These are phyloP conservation scores for Candidula unifasciata DNA, from an alignment of 2,888 invertebrate species.

Conservation along the genomic window DNA sequence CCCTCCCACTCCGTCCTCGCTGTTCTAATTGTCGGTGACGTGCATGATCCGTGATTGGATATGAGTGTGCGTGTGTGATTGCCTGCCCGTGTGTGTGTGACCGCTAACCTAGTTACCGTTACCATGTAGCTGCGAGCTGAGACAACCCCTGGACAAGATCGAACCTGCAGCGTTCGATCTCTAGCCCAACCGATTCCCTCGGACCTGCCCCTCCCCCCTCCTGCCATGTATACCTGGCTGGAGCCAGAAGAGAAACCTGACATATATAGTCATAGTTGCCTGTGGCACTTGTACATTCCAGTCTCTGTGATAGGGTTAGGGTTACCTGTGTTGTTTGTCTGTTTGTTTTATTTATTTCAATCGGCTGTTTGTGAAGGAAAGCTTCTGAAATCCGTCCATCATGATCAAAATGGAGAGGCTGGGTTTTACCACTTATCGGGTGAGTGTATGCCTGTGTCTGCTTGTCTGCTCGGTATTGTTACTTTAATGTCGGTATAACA, in stretches of 20 bases:
- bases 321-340: not conserved
- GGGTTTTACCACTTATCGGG: conserved; percentile 73
- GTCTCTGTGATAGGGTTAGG: not conserved
- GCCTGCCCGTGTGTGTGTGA: not conserved
- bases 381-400: conserved; percentile 55
- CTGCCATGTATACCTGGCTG: no score
- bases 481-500: no score
- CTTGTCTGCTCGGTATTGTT: not conserved
- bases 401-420: conserved; percentile 74
- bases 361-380: not conserved
- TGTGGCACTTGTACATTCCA: not conserved
- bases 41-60: conserved; percentile 28
- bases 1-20: not conserved
- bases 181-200: conserved; percentile 6
- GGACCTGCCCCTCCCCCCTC: not conserved
- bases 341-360: not conserved
- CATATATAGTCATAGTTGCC: not conserved
- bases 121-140: conserved; percentile 46
- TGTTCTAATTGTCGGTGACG: not conserved
- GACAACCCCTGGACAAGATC: conserved; percentile 43
- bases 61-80: conserved; percentile 20
- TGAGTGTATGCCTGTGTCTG: conserved; percentile 57
- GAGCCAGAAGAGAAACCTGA: no score
- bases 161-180: conserved; percentile 47
- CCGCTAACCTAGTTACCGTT: conserved; percentile 9